Evolutionary conservation across 2,888 invertebrate genomes (phyloP).

Genomic region (Drosophila kokeensis): DNA sequence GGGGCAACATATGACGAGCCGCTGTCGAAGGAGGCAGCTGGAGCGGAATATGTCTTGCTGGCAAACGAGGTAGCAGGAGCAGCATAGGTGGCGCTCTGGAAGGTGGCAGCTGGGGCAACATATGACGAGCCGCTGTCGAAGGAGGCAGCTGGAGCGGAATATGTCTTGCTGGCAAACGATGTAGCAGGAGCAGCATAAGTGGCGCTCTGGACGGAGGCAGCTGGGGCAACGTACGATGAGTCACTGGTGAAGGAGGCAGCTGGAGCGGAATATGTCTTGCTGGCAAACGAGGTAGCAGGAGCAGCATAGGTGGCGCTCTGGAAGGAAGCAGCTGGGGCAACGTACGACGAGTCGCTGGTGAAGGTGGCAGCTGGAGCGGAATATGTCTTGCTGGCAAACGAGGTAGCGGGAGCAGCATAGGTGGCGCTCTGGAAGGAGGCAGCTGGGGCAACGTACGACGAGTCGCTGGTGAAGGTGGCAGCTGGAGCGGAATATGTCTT

Average conservation of each 20-base stretch:
- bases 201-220: constrained; percentile 9
- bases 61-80: not conserved
- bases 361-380: constrained; percentile 40
- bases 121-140: constrained; percentile 16
- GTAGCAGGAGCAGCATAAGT: constrained; percentile 40
- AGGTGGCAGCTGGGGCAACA: constrained; percentile 38
- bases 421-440: constrained; percentile 24
- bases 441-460: constrained; percentile 31
- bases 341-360: constrained; percentile 26
- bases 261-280: constrained; percentile 20
- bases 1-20: constrained; percentile 34
- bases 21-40: constrained; percentile 14
- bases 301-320: constrained; percentile 17
- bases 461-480: constrained; percentile 1
- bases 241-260: constrained; percentile 31
- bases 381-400: not conserved
- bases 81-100: not conserved
- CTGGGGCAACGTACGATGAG: constrained; percentile 29
- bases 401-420: not conserved
- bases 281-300: constrained; percentile 1
- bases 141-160: constrained; percentile 32
- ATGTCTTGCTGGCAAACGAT: constrained; percentile 29
- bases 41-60: constrained; percentile 33
- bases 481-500: constrained; percentile 31
- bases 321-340: constrained; percentile 30